These are phyloP conservation scores for Masnerella sp. DNA, from an alignment of 2,888 invertebrate genomes.

Conservation along the genomic window DNA sequence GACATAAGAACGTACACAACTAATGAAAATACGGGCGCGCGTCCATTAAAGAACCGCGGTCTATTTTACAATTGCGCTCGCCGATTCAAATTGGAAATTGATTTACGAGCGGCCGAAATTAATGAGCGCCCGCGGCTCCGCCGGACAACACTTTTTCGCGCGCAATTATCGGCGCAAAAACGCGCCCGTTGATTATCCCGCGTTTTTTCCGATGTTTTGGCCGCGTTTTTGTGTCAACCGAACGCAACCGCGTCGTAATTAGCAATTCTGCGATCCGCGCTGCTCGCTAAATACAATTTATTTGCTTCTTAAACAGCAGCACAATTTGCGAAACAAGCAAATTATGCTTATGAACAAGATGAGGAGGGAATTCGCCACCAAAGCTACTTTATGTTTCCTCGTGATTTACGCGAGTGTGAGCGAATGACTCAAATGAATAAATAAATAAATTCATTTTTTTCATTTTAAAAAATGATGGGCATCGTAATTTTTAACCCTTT, in stretches of 20 bases:
- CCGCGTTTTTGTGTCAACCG: constrained; percentile 18
- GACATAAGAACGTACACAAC: constrained; percentile 37
- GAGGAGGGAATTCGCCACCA: no score
- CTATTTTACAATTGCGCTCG: not conserved
- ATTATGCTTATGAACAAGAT: constrained; percentile 22
- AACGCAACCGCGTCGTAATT: constrained; percentile 23
- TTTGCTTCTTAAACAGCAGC: constrained; percentile 19
- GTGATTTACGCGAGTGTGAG: no score
- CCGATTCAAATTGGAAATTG: constrained; percentile 17
- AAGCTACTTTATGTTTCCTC: no score
- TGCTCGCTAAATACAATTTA: constrained; percentile 29
- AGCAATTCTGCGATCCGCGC: constrained; percentile 15
- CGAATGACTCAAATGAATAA: no score
- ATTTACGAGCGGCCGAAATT: constrained; percentile 5
- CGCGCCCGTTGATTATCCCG: constrained; percentile 2
- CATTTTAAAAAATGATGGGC: no score
- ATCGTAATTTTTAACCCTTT: no score
- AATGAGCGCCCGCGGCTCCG: constrained; percentile 1
- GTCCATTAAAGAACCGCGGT: constrained; percentile 24
- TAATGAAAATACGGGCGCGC: constrained; percentile 10
- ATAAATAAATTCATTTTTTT: no score
- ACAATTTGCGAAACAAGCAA: constrained; percentile 7
- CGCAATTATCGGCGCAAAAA: not conserved
- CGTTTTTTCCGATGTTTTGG: not conserved
- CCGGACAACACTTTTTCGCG: not conserved